Evolutionary conservation across 1,140 invertebrate species (phyloP), one percentile per base, ranked within the genome.

Genomic region (Tribolium madens): DNA sequence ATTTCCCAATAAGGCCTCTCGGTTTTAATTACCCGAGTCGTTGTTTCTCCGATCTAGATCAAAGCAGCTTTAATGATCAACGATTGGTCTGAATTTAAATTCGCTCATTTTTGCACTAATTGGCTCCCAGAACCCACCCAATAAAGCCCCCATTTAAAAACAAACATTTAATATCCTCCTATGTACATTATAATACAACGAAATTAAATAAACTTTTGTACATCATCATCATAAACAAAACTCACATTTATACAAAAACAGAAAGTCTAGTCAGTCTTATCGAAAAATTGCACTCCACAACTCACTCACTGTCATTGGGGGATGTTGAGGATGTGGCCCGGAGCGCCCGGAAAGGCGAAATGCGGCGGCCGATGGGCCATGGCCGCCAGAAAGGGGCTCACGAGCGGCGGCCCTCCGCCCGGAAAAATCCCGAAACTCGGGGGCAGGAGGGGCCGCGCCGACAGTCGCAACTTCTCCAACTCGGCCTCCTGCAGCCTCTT

Each of bases 401-500:
- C 79, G 36, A 83, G 64, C 7, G 80, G 82, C 2, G 80, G 60
- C 12, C 48, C 77, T 6, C 78, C 79, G 0, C 81, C 83, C 7
- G 78, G 83, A 47, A 85, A 84, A n/a, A 85, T 50, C 1, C 82
- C 82, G 10, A 84, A 84, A 48, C 81, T 85, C 1, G 84, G 85
- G 7, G 82, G 81, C 12, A 86, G 78, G 0, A 84, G 77, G 1
- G 85, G 85, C 47, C 85, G 53, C 6, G 85, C 84, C 0, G 84
- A 83, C 14, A 86, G 70, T 31, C 85, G 73, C 33, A 95, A 86
- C 86, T 95, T 96, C 86, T 96, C 95, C 80, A 97, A 91, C 89
- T 98, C 96, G 26, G 96, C 96, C 86, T 98, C 96, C 85, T 98
- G 96, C 5, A 98, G 89, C 15, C 97, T 90, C 85, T 98, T 98